Percentiles rank a stretch among this genome's conserved stretches.
phyloP scores from a whole-genome alignment of 2,113 vertebrate species.

The Illadopsis cleaveri region DNA sequence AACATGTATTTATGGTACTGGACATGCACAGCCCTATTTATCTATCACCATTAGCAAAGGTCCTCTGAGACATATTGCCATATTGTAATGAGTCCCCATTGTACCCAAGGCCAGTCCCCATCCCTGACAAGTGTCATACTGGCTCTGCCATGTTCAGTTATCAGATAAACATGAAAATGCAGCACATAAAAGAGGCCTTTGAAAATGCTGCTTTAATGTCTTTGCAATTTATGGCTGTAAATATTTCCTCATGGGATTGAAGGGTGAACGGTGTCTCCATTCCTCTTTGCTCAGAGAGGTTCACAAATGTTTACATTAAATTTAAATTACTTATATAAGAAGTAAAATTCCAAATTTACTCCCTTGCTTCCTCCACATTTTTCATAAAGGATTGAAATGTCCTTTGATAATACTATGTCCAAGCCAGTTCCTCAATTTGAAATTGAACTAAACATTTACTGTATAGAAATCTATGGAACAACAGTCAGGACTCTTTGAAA shows the following conservation, averaged over 20 bases:
- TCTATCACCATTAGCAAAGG: neutral
- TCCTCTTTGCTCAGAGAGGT: neutral
- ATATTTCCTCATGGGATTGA: neutral
- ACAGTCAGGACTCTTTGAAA: neutral
- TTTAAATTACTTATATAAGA: neutral
- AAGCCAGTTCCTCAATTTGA: neutral
- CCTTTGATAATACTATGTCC: neutral
- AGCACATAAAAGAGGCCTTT: neutral
- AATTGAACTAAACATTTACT: neutral
- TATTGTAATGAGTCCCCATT: neutral
- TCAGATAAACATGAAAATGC: neutral
- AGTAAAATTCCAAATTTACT: neutral
- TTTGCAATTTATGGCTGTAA: neutral
- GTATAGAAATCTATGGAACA: neutral
- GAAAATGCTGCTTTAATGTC: neutral
- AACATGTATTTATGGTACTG: neutral
- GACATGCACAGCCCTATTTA: neutral
- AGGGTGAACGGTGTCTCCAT: neutral
- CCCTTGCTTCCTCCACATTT: neutral
- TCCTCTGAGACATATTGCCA: neutral
- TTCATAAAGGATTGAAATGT: neutral
- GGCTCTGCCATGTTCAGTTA: neutral
- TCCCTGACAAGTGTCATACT: neutral
- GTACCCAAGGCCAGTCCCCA: neutral
- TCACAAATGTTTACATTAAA: neutral